Evolutionary conservation across 2,797 vertebrate species (phyloP).

Genomic region (Molossus molossus): DNA sequence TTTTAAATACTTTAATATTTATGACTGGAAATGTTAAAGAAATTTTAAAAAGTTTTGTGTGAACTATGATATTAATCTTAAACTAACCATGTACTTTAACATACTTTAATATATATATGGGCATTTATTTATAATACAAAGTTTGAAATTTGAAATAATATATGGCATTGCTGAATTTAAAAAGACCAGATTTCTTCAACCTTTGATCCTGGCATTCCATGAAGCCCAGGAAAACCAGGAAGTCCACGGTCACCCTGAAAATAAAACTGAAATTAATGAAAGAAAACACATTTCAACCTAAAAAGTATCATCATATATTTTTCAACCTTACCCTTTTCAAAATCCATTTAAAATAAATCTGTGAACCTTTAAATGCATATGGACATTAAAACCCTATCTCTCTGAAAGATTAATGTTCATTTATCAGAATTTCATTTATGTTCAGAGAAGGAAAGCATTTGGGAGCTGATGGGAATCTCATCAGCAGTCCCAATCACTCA

Average conservation of each 20-base stretch:
- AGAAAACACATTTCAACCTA: constrained; percentile 48
- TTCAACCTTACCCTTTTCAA: constrained; percentile 39
- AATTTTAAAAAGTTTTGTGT: constrained; percentile 15
- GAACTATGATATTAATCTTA: constrained; percentile 40
- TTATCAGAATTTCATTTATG: neutral
- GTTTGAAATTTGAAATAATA: constrained; percentile 50
- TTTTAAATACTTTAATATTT: constrained; percentile 52
- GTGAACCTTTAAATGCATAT: neutral
- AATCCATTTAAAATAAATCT: constrained; percentile 38
- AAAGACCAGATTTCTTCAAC: constrained; percentile 86
- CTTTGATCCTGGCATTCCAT: constrained; percentile 95
- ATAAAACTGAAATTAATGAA: constrained; percentile 73
- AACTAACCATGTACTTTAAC: constrained; percentile 17
- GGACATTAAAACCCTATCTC: neutral
- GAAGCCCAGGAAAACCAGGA: constrained; percentile 94
- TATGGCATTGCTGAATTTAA: neutral
- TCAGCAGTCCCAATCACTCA: neutral
- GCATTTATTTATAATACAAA: neutral
- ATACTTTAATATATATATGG: neutral
- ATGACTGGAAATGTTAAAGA: neutral
- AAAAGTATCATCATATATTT: neutral
- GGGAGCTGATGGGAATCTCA: neutral
- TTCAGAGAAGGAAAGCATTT: neutral
- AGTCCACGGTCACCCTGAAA: constrained; percentile 95
- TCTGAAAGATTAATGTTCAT: neutral